Conservation (phyloP, 2,797 vertebrate genomes). For the Erethizon dorsatum region DNA sequence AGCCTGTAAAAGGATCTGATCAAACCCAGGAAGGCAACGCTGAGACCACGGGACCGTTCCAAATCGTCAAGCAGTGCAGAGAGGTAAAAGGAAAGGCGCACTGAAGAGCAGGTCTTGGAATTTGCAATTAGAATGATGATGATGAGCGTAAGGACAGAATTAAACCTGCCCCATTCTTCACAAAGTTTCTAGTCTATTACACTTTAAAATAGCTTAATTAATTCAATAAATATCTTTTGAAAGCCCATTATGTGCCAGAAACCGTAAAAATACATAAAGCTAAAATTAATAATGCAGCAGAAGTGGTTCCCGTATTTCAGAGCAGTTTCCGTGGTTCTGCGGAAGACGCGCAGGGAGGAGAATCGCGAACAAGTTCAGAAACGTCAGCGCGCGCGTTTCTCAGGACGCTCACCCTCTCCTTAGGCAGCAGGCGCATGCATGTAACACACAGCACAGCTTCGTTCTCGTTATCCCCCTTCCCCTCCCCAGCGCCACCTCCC, state of each 20-base stretch:
- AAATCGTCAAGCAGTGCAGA: background rate
- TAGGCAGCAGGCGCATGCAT: fast-evolving
- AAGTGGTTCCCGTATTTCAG: background rate
- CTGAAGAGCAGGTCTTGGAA: background rate
- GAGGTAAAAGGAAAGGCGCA: background rate
- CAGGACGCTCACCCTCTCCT: background rate
- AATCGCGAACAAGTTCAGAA: fast-evolving
- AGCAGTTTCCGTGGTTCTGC: too few relatives aligned
- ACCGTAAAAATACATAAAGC: background rate
- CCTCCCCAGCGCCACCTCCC: background rate
- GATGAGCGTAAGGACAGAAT: background rate
- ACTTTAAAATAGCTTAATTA: slow-evolving; percentile 2
- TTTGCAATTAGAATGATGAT: background rate
- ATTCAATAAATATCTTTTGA: background rate
- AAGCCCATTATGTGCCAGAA: background rate
- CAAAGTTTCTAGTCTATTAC: background rate
- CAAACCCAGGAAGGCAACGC: background rate
- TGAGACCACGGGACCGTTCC: background rate
- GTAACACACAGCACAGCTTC: fast-evolving
- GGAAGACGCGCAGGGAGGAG: too few relatives aligned
- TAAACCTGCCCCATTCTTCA: background rate
- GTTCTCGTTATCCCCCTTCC: background rate
- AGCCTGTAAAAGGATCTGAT: background rate
- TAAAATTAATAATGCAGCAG: background rate
- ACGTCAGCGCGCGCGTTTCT: too few relatives aligned